These are phyloP conservation scores for Torymus tubicola DNA, from an alignment of 2,888 invertebrate genomes.

Conservation along the genomic window DNA sequence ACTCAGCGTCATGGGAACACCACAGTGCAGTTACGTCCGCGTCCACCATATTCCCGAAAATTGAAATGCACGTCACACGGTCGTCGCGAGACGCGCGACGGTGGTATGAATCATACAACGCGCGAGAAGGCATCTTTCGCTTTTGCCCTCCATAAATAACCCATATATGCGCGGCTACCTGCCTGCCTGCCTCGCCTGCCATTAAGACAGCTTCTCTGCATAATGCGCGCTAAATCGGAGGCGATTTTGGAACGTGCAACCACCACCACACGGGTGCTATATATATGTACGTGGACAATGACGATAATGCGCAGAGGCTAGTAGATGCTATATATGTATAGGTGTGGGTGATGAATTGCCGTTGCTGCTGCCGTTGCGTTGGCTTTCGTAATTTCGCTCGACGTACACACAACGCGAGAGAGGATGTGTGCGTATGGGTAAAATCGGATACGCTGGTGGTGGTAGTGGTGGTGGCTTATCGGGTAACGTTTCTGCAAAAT, in stretches of 20 bases:
- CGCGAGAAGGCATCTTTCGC: conserved; percentile 5
- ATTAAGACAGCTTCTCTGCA: too few species aligned
- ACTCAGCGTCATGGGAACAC: not conserved
- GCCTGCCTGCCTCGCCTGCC: too few species aligned
- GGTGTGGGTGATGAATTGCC: conserved; percentile 7
- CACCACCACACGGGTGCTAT: not conserved
- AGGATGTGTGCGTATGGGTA: too few species aligned
- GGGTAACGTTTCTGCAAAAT: too few species aligned
- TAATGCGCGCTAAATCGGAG: not conserved
- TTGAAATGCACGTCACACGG: conserved; percentile 36
- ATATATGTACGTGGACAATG: conserved; percentile 20
- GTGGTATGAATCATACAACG: conserved; percentile 22
- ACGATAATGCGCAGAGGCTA: conserved; percentile 7
- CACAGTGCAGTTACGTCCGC: not conserved
- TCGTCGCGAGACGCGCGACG: not conserved
- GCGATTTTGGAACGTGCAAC: not conserved
- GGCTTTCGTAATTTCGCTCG: conserved; percentile 10
- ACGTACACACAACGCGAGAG: not conserved
- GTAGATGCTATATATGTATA: not conserved
- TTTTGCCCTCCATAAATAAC: not conserved
- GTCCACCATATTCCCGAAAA: not conserved
- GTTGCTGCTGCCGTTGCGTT: not conserved
- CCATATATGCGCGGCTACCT: too few species aligned
- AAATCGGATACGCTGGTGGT: too few species aligned
- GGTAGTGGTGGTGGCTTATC: too few species aligned